Conservation (phyloP, 2,797 vertebrate species). For the Dicrostonyx torquatus region DNA sequence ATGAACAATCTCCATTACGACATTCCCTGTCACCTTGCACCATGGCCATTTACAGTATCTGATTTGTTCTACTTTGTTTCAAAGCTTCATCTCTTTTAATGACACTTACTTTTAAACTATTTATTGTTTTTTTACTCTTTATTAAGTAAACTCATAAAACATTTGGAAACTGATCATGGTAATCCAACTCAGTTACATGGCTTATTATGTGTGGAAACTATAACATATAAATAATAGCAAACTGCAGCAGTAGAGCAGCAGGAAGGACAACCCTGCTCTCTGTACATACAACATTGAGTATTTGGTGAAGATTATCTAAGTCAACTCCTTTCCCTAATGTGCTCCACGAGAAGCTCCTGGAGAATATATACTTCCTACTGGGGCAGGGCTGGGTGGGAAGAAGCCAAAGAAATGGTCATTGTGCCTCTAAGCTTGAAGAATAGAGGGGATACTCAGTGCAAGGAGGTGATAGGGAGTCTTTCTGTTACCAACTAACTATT, state of each 20-base stretch:
- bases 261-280: background rate
- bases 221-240: background rate
- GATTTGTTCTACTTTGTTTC: conserved; percentile 7
- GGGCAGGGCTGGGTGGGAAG: background rate
- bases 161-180: background rate
- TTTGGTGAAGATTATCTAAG: background rate
- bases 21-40: background rate
- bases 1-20: background rate
- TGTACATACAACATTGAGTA: background rate
- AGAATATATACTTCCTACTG: background rate
- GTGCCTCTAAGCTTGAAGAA: background rate
- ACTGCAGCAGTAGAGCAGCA: background rate
- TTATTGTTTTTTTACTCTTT: background rate
- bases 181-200: background rate
- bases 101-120: conserved; percentile 25
- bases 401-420: background rate
- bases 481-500: background rate
- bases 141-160: background rate
- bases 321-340: background rate
- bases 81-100: background rate
- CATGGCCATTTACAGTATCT: background rate
- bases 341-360: too few relatives aligned
- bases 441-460: background rate
- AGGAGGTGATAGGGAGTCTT: too few relatives aligned
- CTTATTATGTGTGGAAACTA: background rate